A percentile compares a stretch with the other conserved stretches of the same genome.
Evolutionary conservation across 1,140 invertebrate genomes (phyloP).

Genomic region (Ladona fulva): DNA sequence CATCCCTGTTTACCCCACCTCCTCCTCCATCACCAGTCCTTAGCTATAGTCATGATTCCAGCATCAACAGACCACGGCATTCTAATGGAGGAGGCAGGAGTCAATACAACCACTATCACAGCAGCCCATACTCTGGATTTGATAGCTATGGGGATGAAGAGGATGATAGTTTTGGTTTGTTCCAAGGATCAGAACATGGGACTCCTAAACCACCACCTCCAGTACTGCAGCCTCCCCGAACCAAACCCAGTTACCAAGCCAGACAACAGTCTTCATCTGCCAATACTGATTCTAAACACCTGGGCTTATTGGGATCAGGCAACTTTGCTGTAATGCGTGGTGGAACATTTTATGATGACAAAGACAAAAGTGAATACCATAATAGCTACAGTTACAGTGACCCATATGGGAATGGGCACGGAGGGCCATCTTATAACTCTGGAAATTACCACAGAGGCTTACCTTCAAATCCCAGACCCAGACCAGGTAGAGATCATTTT

Average conservation of each 20-base stretch:
- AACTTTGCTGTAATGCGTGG: constrained; percentile 82
- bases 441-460: constrained; percentile 38
- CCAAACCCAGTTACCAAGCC: neutral
- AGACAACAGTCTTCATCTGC: neutral
- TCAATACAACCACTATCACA: neutral
- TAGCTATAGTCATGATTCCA: neutral
- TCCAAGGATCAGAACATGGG: neutral
- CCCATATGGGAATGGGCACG: constrained; percentile 58
- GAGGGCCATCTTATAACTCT: constrained; percentile 48
- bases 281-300: constrained; percentile 17
- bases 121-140: neutral
- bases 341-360: constrained; percentile 68
- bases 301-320: constrained; percentile 62
- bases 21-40: neutral
- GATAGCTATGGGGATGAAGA: neutral
- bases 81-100: neutral
- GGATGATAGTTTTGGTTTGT: neutral
- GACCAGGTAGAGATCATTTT: constrained; percentile 55
- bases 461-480: constrained; percentile 37
- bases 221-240: neutral
- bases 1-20: constrained; percentile 33
- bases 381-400: constrained; percentile 44
- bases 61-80: neutral
- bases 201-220: neutral
- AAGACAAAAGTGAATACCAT: constrained; percentile 44